phyloP scores from a whole-genome alignment of 2,888 invertebrate genomes.

The Opisthograptis luteolata region DNA sequence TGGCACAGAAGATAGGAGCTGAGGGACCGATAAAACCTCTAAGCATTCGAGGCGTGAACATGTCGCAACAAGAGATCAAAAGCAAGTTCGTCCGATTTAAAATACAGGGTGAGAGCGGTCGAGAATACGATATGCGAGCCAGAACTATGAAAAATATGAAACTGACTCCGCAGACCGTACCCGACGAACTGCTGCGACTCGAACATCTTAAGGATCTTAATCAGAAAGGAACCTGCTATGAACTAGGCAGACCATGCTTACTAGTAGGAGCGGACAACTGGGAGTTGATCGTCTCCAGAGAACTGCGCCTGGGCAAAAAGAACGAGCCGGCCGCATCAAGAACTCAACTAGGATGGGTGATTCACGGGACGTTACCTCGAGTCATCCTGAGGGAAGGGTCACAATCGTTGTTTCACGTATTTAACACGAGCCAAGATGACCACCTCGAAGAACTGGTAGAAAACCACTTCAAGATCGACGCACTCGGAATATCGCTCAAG shows the following conservation, averaged over 20 bases:
- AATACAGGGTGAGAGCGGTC: not conserved
- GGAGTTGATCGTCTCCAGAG: conserved; percentile 6
- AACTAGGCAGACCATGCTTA: not conserved
- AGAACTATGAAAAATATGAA: not conserved
- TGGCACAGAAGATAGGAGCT: not conserved
- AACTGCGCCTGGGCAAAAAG: not conserved
- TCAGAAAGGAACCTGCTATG: not conserved
- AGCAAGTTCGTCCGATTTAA: no score
- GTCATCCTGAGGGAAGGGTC: not conserved
- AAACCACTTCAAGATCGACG: not conserved
- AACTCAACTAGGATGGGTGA: conserved; percentile 9
- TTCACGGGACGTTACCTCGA: conserved; percentile 5
- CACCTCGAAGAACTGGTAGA: not conserved
- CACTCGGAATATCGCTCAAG: not conserved
- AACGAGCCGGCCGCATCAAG: conserved; percentile 6
- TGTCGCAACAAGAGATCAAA: not conserved
- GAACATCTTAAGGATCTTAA: not conserved
- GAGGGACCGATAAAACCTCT: not conserved
- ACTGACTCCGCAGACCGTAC: not conserved
- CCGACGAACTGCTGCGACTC: not conserved
- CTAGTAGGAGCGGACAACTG: conserved; percentile 2
- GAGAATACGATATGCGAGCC: not conserved
- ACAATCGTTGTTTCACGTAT: not conserved
- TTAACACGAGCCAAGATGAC: not conserved
- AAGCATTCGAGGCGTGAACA: not conserved